Base-by-base conservation (phyloP, 2,113 vertebrate genomes). In the Beaufortia kweichowensis region DNA sequence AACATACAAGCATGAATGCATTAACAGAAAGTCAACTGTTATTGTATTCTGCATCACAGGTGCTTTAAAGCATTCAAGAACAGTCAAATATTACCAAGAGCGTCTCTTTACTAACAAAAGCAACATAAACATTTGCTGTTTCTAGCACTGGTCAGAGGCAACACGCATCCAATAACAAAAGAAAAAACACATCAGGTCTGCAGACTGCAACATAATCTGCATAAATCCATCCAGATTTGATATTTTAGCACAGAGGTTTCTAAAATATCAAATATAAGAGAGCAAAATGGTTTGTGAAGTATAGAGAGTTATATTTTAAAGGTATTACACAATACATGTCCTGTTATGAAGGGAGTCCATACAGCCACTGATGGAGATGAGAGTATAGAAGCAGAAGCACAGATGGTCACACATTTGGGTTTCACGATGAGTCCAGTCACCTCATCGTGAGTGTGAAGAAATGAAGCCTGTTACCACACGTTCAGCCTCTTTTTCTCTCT, bases 401-500 rank as follows among this genome's bases (percentile, higher is more conserved):
- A 82, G 80, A 82, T 82, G 80, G 80, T 64, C 46, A 73, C 76
- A 78, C 70, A 24, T 82, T 66, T 62, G 76, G 70, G 70, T 75
- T 76, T 56, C 64, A 33, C 26, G 68, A 39, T 69, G 69, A 78
- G 62, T 81, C 63, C 70, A 75, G 70, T 77, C 70, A 75, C 15
- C 66, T 39, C 69, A 69, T 75, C 70, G 56, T 69, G 57, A 66
- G 63, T 53, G 76, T 69, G 70, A 73, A 61, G 29, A 59, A 64
- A 41, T 8, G 3, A 62, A 60, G 41, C 28, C 59, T 75, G 39
- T 64, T 50, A 62, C 72, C 72, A 62, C 72, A 50, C 43, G 28
- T 46, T 24, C 17, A 60, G 50, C 3, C 65, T 48, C 63, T 21
- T 61, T 64, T 48, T 24, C 61, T 39, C 31, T 77, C 56, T 70